phyloP scores from a whole-genome alignment of 2,797 vertebrate species.

The Acanthornis magna region DNA sequence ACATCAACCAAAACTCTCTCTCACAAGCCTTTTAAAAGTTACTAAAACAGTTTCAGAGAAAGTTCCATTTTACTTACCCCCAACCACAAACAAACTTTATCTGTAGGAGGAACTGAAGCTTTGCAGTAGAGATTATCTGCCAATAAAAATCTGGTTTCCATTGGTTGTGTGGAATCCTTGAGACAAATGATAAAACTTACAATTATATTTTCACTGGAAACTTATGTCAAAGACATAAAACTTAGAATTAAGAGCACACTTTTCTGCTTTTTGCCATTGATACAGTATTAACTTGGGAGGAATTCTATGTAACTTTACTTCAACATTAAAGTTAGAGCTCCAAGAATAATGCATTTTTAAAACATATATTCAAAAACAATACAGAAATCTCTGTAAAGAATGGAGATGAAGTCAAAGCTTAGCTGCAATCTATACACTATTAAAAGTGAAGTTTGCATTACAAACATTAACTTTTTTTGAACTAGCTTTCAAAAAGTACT shows the following conservation, averaged over 20 bases:
- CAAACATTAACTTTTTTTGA: background rate
- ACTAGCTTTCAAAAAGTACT: constrained; percentile 42
- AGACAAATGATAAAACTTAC: constrained; percentile 52
- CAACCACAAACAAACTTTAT: constrained; percentile 98
- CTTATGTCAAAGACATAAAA: background rate
- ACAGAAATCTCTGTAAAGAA: background rate
- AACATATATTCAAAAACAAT: background rate
- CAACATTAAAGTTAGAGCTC: background rate
- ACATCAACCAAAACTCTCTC: background rate
- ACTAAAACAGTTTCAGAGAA: background rate
- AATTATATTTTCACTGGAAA: constrained; percentile 22
- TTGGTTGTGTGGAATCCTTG: constrained; percentile 88
- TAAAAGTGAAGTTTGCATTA: background rate
- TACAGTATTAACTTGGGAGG: background rate
- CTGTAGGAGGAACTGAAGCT: constrained; percentile 92
- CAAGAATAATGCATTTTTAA: background rate
- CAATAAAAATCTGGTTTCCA: constrained; percentile 96
- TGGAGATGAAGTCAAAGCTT: constrained; percentile 4
- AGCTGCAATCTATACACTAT: background rate
- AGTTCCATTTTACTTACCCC: constrained; percentile 84
- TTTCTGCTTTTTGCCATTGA: background rate
- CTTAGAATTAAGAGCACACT: constrained; percentile 43
- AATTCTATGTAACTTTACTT: background rate
- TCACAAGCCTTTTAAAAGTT: background rate
- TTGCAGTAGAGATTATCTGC: constrained; percentile 97